Evolutionary conservation across 2,797 vertebrate genomes (phyloP), one percentile per base, ranked within the genome.

Genomic region (Alosa sapidissima): DNA sequence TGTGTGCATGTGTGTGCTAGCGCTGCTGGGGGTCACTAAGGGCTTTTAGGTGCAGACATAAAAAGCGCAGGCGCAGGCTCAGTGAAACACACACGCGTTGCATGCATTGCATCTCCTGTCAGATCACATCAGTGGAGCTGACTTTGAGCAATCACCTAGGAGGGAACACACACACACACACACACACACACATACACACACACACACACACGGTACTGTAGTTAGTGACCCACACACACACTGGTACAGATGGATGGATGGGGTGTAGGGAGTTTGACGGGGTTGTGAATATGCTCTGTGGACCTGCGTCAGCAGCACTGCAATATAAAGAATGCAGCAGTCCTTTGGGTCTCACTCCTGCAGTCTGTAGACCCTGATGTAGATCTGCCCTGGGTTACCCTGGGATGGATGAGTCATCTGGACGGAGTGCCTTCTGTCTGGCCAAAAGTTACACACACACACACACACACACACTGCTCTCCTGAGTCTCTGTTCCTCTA

Each of bases 401-500:
- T 36, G 65, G 33, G 28, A 72, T 10, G 8, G 62, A 33, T 68
- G 62, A 68, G 11, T 68, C 62, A 68, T 33, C 16, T 58, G 55
- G 55, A 58, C 55, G 3, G 62, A 68, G 24, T 24, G 5, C 24
- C 28, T 72, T 33, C 65, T 72, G 11, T 72, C 65, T 36, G 65
- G 33, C 65, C 28, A 33, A 33, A 28, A 72, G 36, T 7, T 62
- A 54, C 52, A 54, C 52, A 54, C 52, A 54, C 52, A 54, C 21
- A 60, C 5, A 60, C 55, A 60, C 55, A 60, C 58, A 62, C n/a
- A 24, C 58, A 24, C 45, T 8, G 84, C 83, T 65, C 72, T 84
- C 84, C 86, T 33, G 14, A 5, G 48, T 6, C 52, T 21, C 16
- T 75, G 68, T 33, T 36, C 68, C 16, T 14, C 13, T 45, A 6